Base-by-base conservation (phyloP, 1,140 invertebrate species). In the Aphaenogaster rudis region DNA sequence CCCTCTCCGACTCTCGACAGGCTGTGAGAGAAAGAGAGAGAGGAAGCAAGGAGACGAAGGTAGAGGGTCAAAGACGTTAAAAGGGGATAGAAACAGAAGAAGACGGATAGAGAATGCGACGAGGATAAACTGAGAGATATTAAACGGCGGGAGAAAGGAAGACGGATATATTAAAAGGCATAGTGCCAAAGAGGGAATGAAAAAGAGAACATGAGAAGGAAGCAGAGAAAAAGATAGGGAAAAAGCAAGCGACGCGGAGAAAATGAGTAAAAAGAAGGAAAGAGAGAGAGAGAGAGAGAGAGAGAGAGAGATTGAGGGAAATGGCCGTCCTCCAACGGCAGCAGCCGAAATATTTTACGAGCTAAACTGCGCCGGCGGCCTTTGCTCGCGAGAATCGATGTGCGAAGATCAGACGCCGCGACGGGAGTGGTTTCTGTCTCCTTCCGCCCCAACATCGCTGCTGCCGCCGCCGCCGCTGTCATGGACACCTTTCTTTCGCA, bases 311-410 rank as follows among this genome's bases (percentile, higher is more conserved):
- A 28, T 28, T 28, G 64, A 80, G 45, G 33, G 42, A 61, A 67
- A 80, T 50, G 64, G 21, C 71, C 36, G 93, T 94, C 90, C 91
- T 93, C 85, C 92, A 86, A 92, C 93, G 86, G 91, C 79, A 80
- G 87, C 85, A 71, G 64, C 87, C 93, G 88, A 94, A 95, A 95
- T 94, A 93, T 94, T 94, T 95, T 92, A 94, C 92, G 88, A 91
- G 91, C 72, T 90, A 79, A 91, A 92, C 85, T 89, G 88, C 91
- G 87, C 90, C 90, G 90, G 91, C 90, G 91, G 81, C 82, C 82
- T 90, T 81, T 86, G 64, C 80, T 45, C 67, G 45, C 81, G 6
- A 36, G 81, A 88, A 91, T 90, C 90, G 72, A 90, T 91, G 90
- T 63, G 77, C 86, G 77, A 90, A 88, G 82, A 91, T 90, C 86